Conservation (phyloP, 1,140 invertebrate genomes). For the Calliphora vicina region DNA sequence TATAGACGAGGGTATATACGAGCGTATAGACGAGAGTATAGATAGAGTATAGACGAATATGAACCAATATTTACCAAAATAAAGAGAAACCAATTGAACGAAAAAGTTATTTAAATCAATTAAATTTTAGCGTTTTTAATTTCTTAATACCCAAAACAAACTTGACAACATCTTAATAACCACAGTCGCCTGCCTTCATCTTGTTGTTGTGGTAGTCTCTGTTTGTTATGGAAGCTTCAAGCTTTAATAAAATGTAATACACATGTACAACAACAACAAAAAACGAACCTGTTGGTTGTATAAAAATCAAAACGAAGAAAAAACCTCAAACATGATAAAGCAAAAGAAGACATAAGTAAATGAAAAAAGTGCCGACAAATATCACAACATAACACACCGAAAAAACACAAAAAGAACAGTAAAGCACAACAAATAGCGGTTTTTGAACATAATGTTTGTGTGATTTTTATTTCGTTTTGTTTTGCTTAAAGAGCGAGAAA, state of each 20-base stretch:
- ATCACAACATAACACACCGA: not conserved
- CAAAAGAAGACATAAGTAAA: not conserved
- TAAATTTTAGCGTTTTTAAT: not conserved
- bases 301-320: not conserved
- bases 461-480: not conserved
- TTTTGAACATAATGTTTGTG: not conserved
- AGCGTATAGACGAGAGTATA: no score
- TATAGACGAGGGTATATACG: no score
- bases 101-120: no score
- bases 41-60: no score
- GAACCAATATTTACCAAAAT: no score
- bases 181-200: not conserved
- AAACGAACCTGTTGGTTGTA: constrained; percentile 4
- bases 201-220: constrained; percentile 30
- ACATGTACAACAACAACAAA: not conserved
- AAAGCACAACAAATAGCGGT: not conserved
- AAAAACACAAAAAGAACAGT: not conserved
- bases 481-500: not conserved
- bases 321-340: not conserved
- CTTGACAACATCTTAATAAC: not conserved
- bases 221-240: constrained; percentile 14
- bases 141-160: not conserved
- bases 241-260: not conserved
- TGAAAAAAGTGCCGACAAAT: constrained; percentile 24
- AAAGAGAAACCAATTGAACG: no score